These are phyloP conservation scores for Dicycla oo DNA, from an alignment of 2,888 invertebrate species.

Conservation along the genomic window DNA sequence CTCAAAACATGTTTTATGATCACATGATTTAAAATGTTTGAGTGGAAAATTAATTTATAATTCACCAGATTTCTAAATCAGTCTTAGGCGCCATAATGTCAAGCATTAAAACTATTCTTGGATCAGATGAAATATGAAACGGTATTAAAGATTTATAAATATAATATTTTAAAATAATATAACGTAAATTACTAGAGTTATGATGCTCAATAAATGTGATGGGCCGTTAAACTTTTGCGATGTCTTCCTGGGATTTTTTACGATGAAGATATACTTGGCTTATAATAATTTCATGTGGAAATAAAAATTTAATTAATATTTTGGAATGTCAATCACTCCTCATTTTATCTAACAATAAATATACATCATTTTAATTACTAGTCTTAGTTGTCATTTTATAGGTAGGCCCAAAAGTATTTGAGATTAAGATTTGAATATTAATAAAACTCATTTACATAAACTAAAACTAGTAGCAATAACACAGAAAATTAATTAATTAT, in stretches of 20 bases:
- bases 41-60: constrained; percentile 22
- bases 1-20: constrained; percentile 23
- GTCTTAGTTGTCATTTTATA: constrained; percentile 2
- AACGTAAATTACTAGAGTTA: constrained; percentile 45
- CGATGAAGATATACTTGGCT: constrained; percentile 42
- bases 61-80: constrained; percentile 39
- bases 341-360: not conserved
- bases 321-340: constrained; percentile 1
- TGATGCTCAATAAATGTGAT: constrained; percentile 44
- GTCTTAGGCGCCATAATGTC: constrained; percentile 16
- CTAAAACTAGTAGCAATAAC: constrained; percentile 66
- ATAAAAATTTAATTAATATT: constrained; percentile 6
- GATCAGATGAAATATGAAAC: constrained; percentile 32
- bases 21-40: not conserved
- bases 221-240: constrained; percentile 45
- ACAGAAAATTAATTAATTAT: constrained; percentile 59
- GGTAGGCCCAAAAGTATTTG: not conserved
- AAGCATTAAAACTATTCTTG: constrained; percentile 30
- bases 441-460: constrained; percentile 58
- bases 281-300: constrained; percentile 25
- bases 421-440: constrained; percentile 51
- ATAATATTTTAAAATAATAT: constrained; percentile 37
- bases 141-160: constrained; percentile 30
- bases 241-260: constrained; percentile 34
- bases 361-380: constrained; percentile 4